Base-by-base conservation (phyloP, 2,113 vertebrate species). In the Sebastes schlegelii region DNA sequence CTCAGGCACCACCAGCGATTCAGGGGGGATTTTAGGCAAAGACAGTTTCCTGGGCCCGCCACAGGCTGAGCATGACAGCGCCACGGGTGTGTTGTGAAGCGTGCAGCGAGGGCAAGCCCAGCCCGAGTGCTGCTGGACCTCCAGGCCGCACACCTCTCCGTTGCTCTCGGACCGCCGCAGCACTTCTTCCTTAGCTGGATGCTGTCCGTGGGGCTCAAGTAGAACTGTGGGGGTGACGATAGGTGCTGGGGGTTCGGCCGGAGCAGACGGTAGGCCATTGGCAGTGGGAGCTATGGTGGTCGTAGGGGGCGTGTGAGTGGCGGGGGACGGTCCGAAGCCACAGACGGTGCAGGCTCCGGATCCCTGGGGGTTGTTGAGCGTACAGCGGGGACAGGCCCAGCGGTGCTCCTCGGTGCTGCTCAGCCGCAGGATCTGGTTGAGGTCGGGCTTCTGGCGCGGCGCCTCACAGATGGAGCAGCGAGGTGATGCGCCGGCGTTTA, bases 391-490 rank as follows among this genome's bases (percentile, higher is more conserved):
- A 11, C 98, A 99, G 64, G 97, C 91, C 98, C 98, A 99, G 52
- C 97, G 97, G 87, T 97, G 97, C 26, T 97, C 97, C 89, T 98
- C 96, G 0, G 95, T 96, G 19, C 97, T 98, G 21, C 98, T 99
- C 86, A 99, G 97, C 12, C 97, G 95, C 77, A 99, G 93, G 94
- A 99, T 99, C 90, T 97, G 97, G 90, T 99, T 99, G 4, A 99
- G 96, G 92, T 99, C 98, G 0, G 98, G 98, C 67, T 98, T 98
- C 92, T 98, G 97, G 8, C 98, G 97, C 0, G 98, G 98, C 0
- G 98, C 98, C 93, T 99, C 98, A 0, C 98, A 99, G 88, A 99
- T 98, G 90, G 98, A 98, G 92, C 98, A 99, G 89, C 98, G 97
- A 23, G 97, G 96, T 79, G 97, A 97, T 17, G 95, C 96, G 0